Conservation (phyloP, 2,888 invertebrate species). For the Dasysyrphus tricinctus region DNA sequence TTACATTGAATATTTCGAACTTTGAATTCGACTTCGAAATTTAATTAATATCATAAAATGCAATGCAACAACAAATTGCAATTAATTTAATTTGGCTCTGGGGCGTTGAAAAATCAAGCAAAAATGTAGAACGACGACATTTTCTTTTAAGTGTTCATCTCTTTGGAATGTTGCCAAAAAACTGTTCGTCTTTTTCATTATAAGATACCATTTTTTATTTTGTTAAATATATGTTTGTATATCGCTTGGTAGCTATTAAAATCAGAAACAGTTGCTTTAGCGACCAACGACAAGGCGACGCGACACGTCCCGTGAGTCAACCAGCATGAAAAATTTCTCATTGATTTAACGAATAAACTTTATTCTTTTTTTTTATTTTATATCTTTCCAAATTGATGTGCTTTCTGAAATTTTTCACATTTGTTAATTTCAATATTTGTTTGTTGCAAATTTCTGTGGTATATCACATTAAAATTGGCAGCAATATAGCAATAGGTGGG, state of each 20-base stretch:
- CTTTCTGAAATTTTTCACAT: slow-evolving; percentile 56
- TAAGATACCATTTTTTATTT: not conserved
- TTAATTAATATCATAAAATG: slow-evolving; percentile 66
- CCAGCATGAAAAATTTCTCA: slow-evolving; percentile 59
- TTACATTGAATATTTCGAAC: not conserved
- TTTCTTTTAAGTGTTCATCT: slow-evolving; percentile 74
- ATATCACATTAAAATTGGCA: slow-evolving; percentile 27
- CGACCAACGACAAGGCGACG: not conserved
- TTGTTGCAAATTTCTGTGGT: slow-evolving; percentile 42
- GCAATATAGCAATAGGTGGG: slow-evolving; percentile 22
- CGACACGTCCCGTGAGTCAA: slow-evolving; percentile 62
- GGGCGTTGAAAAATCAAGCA: slow-evolving; percentile 71
- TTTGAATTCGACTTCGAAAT: slow-evolving; percentile 15
- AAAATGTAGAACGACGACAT: slow-evolving; percentile 73
- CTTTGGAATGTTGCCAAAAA: slow-evolving; percentile 67
- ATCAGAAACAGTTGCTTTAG: slow-evolving; percentile 65
- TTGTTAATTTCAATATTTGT: slow-evolving; percentile 49
- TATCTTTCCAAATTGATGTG: slow-evolving; percentile 51
- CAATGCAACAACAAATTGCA: slow-evolving; percentile 61
- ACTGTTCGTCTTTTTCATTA: slow-evolving; percentile 47
- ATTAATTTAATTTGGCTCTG: slow-evolving; percentile 73
- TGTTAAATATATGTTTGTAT: not conserved
- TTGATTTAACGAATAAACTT: slow-evolving; percentile 37
- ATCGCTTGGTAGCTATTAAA: slow-evolving; percentile 63
- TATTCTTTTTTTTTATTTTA: slow-evolving; percentile 31